Evolutionary conservation across 1,140 invertebrate species (phyloP).

Genomic region (Ips typographus): DNA sequence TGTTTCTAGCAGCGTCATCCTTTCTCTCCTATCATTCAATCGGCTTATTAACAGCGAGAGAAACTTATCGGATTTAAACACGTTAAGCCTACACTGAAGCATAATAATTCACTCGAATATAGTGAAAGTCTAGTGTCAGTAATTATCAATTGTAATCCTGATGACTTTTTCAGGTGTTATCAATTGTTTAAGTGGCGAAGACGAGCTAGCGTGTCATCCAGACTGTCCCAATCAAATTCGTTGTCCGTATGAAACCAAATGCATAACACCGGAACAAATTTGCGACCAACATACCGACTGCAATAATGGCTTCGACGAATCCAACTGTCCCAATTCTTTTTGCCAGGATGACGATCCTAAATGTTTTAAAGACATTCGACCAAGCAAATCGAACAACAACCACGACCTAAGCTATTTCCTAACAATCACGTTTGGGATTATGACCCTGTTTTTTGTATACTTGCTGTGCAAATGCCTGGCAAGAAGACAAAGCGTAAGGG

Average conservation of each 20-base stretch:
- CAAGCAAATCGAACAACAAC: not conserved
- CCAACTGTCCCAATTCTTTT: slow-evolving; percentile 8
- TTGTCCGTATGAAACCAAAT: slow-evolving; percentile 28
- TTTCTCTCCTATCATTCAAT: too few species aligned
- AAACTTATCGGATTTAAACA: too few species aligned
- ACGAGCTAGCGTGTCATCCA: slow-evolving; percentile 34
- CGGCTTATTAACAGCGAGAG: too few species aligned
- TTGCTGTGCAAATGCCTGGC: slow-evolving; percentile 13
- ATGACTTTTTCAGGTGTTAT: not conserved
- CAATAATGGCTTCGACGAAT: slow-evolving; percentile 33
- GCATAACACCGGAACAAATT: slow-evolving; percentile 26
- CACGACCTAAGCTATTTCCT: slow-evolving; percentile 2
- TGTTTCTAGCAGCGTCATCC: not conserved
- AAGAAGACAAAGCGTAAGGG: slow-evolving; percentile 2
- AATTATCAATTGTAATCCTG: too few species aligned
- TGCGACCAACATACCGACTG: slow-evolving; percentile 35
- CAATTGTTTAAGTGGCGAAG: slow-evolving; percentile 37
- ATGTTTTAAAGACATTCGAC: not conserved
- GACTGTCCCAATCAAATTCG: slow-evolving; percentile 29
- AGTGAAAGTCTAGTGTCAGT: too few species aligned
- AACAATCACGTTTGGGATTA: not conserved
- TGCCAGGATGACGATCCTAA: not conserved
- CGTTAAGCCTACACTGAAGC: not conserved
- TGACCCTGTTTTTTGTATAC: slow-evolving; percentile 17
- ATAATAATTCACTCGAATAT: not conserved